Evolutionary conservation across 2,888 invertebrate species (phyloP).

Genomic region (Limenitis camilla): DNA sequence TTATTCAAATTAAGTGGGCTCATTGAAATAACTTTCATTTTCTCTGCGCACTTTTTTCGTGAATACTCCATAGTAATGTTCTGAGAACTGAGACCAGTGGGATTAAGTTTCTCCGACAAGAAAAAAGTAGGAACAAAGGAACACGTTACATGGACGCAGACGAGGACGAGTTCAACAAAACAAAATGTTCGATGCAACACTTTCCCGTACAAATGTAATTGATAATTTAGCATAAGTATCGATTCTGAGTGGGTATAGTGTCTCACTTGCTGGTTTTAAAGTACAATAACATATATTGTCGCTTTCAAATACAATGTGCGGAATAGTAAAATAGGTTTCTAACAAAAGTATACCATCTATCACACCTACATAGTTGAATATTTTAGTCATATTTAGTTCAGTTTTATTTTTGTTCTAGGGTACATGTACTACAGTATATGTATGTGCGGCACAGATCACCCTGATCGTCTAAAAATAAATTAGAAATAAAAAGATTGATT

Average conservation of each 20-base stretch:
- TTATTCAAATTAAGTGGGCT: not conserved
- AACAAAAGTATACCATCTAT: no score
- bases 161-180: not conserved
- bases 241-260: not conserved
- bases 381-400: no score
- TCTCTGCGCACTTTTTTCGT: not conserved
- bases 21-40: not conserved
- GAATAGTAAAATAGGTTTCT: no score
- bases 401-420: no score
- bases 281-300: no score
- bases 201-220: not conserved
- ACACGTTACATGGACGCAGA: slow-evolving; percentile 9
- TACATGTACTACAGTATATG: no score
- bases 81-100: slow-evolving; percentile 2
- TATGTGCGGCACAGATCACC: no score
- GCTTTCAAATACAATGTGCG: no score
- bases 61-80: slow-evolving; percentile 1
- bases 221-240: not conserved
- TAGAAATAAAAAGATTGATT: no score
- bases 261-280: no score
- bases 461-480: no score
- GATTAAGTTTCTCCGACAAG: slow-evolving; percentile 11
- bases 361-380: no score
- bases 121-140: slow-evolving; percentile 10
- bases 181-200: slow-evolving; percentile 5